Evolutionary conservation across 2,888 invertebrate genomes (phyloP), one percentile per base, ranked within the genome.

Genomic region (Synanthedon tipuliformis): DNA sequence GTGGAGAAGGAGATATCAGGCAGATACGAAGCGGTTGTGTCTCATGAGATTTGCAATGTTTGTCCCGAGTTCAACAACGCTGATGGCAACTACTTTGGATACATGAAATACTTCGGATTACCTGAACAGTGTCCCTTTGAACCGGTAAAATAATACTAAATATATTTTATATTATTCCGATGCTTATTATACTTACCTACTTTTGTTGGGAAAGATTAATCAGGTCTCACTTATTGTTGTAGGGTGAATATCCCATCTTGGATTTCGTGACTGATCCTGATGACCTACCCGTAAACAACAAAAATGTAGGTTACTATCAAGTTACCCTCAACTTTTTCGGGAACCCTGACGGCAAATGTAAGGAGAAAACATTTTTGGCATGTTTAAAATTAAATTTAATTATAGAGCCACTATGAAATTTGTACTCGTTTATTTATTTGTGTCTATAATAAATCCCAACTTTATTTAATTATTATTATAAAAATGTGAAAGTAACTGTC

Each of bases 51-150:
- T 4, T 74, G 71, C 52, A 61, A 75, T 41, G 40, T 80, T 0
- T 81, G 81, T 53, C 57, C 55, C 0, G 80, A 81, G 48, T 48
- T 79, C 1, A 54, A 51, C 0, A 59, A 70, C 12, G 18, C 55
- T 1, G 68, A 65, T 0, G 73, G 79, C 53, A 15, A 59, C 8
- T 79, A 76, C 51, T 51, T 59, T 7, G 50, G 53, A 3, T 75
- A 75, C 45, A 41, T 78, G 2, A 60, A 67, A 40, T 63, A 64
- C 54, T 65, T 79, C n/a, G 70, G 60, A 0, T 57, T 81, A 4
- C 78, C 81, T 1, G 57, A 57, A 0, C 11, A 53, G 0, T 81
- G 81, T 51, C 80, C 81, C 3, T 64, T 80, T 58, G 59, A 57
- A 52, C 59, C 73, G 40, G 81, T 81, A 62, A 68, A 73, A 10